Base-by-base conservation (phyloP, 1,140 invertebrate genomes). In the Uloborus diversus region DNA sequence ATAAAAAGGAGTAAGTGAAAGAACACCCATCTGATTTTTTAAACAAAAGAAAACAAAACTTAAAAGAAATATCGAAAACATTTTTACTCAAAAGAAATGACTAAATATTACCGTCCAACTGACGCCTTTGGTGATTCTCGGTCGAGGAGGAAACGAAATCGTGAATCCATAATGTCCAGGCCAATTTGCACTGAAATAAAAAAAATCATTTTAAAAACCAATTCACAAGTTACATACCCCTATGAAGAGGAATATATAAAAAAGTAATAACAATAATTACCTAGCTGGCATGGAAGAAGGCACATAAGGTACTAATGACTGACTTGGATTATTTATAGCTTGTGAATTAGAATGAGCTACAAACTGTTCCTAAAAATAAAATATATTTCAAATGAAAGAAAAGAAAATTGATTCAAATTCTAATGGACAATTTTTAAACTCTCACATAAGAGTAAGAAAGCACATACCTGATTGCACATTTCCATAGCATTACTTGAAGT, bases 51-150 rank as follows among this genome's bases (percentile, higher is more conserved):
- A 7, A 14, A 53, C 23, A 53, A 53, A 53, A 53, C 17, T 20
- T 20, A 53, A 53, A 53, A 53, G 17, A 53, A 53, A 20, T 53
- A 20, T 53, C 20, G 7, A 20, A 20, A 17, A 53, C 9, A 53
- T n/a, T 51, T 13, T 11, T n/a, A 51, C 17, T n/a, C n/a, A 20
- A 17, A 3, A 1, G 11, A 17, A 28, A 4, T 30, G 25, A 33
- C 42, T n/a, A 27, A 30, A 13, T 37, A 86, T 85, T 85, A 88
- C 87, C 56, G 86, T 88, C 87, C 87, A 88, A 42, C 85, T 85
- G 1, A 87, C 85, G n/a, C 85, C 85, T 82, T 88, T 88, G 1
- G 86, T 88, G 69, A 86, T 85, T 81, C 88, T 87, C 37, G 70
- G 27, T 11, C 65, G 79, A 27, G 47, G 33, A n/a, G 25, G 30